Conservation (phyloP, 2,113 vertebrate genomes). For the Brienomyrus longianalis region DNA sequence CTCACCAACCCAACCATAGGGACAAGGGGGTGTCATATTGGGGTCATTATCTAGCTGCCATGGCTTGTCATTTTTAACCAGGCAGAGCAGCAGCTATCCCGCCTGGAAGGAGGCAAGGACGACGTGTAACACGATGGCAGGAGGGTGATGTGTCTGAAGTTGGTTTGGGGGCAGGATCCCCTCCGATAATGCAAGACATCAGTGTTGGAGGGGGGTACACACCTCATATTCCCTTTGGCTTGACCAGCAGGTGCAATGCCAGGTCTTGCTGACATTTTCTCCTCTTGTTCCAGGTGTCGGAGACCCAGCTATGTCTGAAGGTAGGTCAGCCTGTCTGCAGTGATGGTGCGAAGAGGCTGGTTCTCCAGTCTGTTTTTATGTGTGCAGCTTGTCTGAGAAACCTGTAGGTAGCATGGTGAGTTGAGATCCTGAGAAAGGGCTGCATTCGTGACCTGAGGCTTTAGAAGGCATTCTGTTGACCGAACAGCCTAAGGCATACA, state of each 20-base stretch:
- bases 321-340: neutral
- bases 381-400: neutral
- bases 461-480: neutral
- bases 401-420: neutral
- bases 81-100: slow-evolving; percentile 50
- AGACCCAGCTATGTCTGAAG: neutral
- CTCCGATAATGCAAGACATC: neutral
- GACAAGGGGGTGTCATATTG: slow-evolving; percentile 23
- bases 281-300: neutral
- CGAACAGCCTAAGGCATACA: neutral
- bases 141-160: neutral
- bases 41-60: slow-evolving; percentile 39
- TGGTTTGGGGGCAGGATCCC: neutral
- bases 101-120: slow-evolving; percentile 10
- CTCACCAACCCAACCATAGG: neutral
- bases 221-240: neutral
- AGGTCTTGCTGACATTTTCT: neutral
- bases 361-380: neutral
- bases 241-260: neutral
- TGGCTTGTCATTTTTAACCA: slow-evolving; percentile 64
- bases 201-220: neutral
- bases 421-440: neutral
- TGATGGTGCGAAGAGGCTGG: neutral
- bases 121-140: neutral
- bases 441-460: neutral